Base-by-base conservation (phyloP, 2,797 vertebrate genomes). In the Lepus oiostolus region DNA sequence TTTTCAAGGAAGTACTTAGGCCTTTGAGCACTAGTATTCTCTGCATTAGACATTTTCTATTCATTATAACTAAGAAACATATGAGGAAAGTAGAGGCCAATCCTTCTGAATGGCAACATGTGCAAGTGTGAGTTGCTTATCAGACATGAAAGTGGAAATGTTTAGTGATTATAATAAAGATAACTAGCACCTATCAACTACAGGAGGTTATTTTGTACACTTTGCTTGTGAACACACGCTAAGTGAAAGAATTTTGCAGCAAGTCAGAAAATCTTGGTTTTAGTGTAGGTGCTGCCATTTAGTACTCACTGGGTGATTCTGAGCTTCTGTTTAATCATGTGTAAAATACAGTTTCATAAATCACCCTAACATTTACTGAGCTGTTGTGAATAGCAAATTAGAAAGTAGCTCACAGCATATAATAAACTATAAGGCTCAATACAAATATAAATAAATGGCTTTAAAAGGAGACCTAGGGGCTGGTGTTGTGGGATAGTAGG, bases 291-390 rank as follows among this genome's bases (percentile, higher is more conserved):
- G 60, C 60, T 81, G 32, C 62, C 30, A 80, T 81, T 88, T 77
- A 87, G 24, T 88, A 74, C 68, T 68, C 87, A 38, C 50, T 75
- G 35, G 68, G 52, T 93, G 60, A 91, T 35, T 12, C 82, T 71
- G 82, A 88, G 76, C n/a, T 88, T 76, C 70, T 83, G 71, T 71
- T 95, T 76, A 86, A 92, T 92, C 86, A 90, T 89, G 76, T 95
- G 70, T 93, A 91, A 96, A 95, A 83, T 80, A 62, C 13, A 95
- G 52, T 90, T 80, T 92, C 77, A 90, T 94, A 47, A 96, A 93
- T 79, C 91, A 79, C 50, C 75, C 14, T 88, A 47, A 88, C 85
- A 94, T 83, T 87, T 38, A 70, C 38, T 65, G 35, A 85, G 47
- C 63, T 93, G 52, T 72, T 90, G 0, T 93, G 76, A 93, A 26